Base-by-base conservation (phyloP, 1,140 invertebrate genomes). In the Heliconius melpomene region DNA sequence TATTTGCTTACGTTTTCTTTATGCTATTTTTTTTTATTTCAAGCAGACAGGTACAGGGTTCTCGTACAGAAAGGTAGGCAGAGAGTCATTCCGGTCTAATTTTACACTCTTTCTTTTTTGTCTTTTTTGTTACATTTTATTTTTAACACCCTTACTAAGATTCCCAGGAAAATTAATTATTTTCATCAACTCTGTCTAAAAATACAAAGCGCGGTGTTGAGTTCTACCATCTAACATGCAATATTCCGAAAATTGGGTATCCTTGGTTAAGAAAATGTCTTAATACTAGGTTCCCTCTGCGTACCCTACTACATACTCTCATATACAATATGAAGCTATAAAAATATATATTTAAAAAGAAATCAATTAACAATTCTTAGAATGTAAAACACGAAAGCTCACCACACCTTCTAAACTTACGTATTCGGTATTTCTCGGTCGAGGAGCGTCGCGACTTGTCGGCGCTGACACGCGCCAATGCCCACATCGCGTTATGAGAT, bases 401-500 rank as follows among this genome's bases (percentile, higher is more conserved):
- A 85, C 38, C 40, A 40, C 29, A 32, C 79, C 57, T 40, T 32
- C 36, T 79, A 70, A 72, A 78, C 82, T 84, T 86, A 83, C 82
- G 83, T 87, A 88, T 85, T 87, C 85, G 86, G 86, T 82, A 88
- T 88, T 88, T 83, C 75, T 85, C 84, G 87, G 82, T 86, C 84
- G 82, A 85, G 80, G 72, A 82, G 78, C 74, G 77, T 82, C 84
- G 83, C 85, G 86, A 86, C 84, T 88, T 87, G 83, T 83, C 83
- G 85, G 79, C 82, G 82, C 79, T 75, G 11, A 77, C 80, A 85
- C 87, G 88, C 85, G 76, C 80, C 85, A 83, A 8, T 85, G 87
- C 88, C 87, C 82, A 86, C 90, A 89, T 88, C 88, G 87, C 83
- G 85, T 90, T 90, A 91, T 87, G 77, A 88, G 89, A 89, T 91